These are phyloP conservation scores for Xiphophorus maculatus DNA, from an alignment of 2,113 vertebrate genomes.

Conservation along the genomic window DNA sequence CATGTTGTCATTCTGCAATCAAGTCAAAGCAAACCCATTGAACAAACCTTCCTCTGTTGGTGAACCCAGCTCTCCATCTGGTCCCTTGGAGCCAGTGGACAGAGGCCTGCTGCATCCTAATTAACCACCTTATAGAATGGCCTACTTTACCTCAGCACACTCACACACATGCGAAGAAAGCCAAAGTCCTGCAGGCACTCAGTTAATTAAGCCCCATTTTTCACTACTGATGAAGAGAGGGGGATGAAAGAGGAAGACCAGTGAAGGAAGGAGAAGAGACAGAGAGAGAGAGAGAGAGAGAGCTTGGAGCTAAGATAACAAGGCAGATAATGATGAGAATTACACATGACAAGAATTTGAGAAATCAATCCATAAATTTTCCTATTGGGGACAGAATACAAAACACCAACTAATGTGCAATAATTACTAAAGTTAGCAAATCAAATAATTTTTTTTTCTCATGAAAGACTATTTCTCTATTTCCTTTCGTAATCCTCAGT, in stretches of 20 bases:
- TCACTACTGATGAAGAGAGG: conserved; percentile 68
- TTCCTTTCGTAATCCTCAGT: too few relatives aligned
- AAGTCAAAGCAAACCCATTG: conserved; percentile 34
- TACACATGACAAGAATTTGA: conserved; percentile 32
- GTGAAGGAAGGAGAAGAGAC: conserved; percentile 9
- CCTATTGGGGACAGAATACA: neutral
- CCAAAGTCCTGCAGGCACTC: conserved; percentile 67
- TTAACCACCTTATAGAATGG: conserved; percentile 79
- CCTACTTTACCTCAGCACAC: conserved; percentile 71
- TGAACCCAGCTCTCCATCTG: conserved; percentile 74
- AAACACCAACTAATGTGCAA: neutral
- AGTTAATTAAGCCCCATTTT: conserved; percentile 76
- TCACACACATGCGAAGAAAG: conserved; percentile 45
- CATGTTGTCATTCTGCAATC: conserved; percentile 7
- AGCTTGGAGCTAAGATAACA: conserved; percentile 39
- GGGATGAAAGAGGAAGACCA: conserved; percentile 30
- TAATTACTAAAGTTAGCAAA: neutral
- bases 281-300: neutral
- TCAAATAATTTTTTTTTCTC: too few relatives aligned
- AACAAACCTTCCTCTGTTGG: conserved; percentile 62
- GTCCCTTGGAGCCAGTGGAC: conserved; percentile 69
- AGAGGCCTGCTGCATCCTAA: conserved; percentile 78
- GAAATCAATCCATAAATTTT: conserved; percentile 30
- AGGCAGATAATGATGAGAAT: conserved; percentile 47
- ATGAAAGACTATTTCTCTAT: too few relatives aligned